Evolutionary conservation across 2,113 vertebrate species (phyloP).

Genomic region (Tragelaphus scriptus): DNA sequence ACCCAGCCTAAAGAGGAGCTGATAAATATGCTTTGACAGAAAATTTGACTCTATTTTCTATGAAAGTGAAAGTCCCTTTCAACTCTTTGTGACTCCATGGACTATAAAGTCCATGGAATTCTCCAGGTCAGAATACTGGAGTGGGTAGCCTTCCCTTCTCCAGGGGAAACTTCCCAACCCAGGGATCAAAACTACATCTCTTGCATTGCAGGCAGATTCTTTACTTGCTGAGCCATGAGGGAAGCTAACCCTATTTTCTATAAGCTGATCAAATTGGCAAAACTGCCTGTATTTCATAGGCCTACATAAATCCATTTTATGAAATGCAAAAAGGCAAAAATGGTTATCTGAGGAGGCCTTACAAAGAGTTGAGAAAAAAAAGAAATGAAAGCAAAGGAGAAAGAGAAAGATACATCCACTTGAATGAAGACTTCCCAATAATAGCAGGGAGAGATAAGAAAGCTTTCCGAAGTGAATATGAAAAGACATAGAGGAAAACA

Average conservation of each 20-base stretch:
- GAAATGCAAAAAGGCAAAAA: background rate
- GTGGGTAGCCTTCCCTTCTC: background rate
- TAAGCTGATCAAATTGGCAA: background rate
- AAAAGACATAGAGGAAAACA: background rate
- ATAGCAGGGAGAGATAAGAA: too few species aligned
- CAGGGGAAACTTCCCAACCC: background rate
- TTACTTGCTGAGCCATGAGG: background rate
- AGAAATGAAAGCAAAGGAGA: background rate
- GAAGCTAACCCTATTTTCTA: background rate
- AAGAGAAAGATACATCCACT: background rate
- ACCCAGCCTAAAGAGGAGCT: background rate
- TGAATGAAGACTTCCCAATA: background rate
- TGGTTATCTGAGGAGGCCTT: background rate
- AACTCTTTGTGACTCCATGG: background rate
- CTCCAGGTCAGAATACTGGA: background rate
- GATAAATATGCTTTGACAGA: background rate
- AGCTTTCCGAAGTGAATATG: too few species aligned
- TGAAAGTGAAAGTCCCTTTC: background rate
- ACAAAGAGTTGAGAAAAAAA: background rate
- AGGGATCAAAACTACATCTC: rapidly evolving
- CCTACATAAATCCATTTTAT: background rate
- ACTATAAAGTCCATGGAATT: background rate
- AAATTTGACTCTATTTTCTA: background rate
- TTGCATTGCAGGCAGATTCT: background rate
- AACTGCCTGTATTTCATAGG: background rate